phyloP scores from a whole-genome alignment of 2,113 vertebrate genomes.

The Thalassarche chlororhynchos region DNA sequence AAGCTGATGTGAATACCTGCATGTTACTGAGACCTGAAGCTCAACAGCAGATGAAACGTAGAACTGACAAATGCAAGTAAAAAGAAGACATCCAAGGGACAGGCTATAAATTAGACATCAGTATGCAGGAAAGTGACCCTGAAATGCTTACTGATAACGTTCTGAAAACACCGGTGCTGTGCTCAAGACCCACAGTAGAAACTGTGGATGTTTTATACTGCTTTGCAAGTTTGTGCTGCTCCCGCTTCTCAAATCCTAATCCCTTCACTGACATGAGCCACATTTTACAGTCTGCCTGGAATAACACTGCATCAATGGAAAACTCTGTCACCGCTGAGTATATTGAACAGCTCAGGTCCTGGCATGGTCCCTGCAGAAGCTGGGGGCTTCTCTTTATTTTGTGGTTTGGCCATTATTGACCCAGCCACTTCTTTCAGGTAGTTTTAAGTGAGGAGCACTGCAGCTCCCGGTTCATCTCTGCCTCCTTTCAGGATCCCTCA shows the following conservation, averaged over 20 bases:
- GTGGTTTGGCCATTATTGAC: background rate
- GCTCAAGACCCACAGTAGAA: background rate
- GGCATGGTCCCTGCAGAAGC: background rate
- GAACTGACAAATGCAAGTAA: background rate
- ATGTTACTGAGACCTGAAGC: background rate
- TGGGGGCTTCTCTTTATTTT: background rate
- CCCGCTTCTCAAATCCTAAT: background rate
- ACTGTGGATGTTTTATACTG: background rate
- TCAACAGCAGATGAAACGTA: background rate
- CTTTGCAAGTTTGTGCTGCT: background rate
- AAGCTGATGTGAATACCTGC: background rate
- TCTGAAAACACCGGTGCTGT: background rate
- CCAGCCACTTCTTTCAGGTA: background rate
- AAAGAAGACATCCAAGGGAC: background rate
- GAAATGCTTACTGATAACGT: background rate
- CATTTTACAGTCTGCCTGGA: background rate
- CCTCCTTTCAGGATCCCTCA: background rate
- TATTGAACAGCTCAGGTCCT: background rate
- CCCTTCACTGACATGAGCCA: background rate
- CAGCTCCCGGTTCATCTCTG: rapidly evolving
- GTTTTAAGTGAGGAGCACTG: background rate
- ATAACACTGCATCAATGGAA: background rate
- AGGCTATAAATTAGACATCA: background rate
- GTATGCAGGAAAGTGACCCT: background rate
- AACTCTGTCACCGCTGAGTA: too few species aligned